Evolutionary conservation across 1,140 invertebrate species (phyloP), one percentile per base, ranked within the genome.

Genomic region (Hyphantria cunea): DNA sequence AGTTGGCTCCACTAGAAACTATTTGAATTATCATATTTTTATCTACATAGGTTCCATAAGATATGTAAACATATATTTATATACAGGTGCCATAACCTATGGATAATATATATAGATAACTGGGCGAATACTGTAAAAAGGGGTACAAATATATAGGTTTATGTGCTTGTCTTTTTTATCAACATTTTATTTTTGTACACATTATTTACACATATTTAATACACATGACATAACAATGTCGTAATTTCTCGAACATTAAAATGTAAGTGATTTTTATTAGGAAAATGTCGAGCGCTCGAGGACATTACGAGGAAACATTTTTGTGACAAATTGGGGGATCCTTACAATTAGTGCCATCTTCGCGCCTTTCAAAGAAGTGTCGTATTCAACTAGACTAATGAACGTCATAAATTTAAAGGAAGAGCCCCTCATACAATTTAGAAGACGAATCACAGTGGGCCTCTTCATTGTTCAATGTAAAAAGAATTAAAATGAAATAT

Each of bases 351-450:
- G 76, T 68, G 71, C 55, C 69, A 72, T 80, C 68, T 73, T 74
- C 58, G 71, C 70, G 62, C 73, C 78, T 75, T 70, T 77, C 73
- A 74, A 80, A 77, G 70, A 72, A 77, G 78, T 76, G 69, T 81
- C 76, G 75, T 77, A 79, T 81, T 79, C 72, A 68, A 75, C 77
- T 80, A 76, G 73, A 84, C 68, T 84, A 81, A 84, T 84, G 81
- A 76, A 75, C 66, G 68, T 74, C 72, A 78, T 84, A 81, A 81
- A 84, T 84, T 80, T 72, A 55, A 53, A 66, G 58, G 66, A 69
- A 71, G 70, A 67, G 61, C 68, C 64, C 55, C 70, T 73, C 72
- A 70, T 77, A 75, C 58, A 77, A 79, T 78, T 79, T 73, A 49
- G 63, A 58, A 65, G 62, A 69, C 61, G 59, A 63, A 66, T 64